Percentiles rank a stretch among this genome's conserved stretches.
Conservation (phyloP, 1,140 invertebrate species). For the Steinernema feltiae region DNA sequence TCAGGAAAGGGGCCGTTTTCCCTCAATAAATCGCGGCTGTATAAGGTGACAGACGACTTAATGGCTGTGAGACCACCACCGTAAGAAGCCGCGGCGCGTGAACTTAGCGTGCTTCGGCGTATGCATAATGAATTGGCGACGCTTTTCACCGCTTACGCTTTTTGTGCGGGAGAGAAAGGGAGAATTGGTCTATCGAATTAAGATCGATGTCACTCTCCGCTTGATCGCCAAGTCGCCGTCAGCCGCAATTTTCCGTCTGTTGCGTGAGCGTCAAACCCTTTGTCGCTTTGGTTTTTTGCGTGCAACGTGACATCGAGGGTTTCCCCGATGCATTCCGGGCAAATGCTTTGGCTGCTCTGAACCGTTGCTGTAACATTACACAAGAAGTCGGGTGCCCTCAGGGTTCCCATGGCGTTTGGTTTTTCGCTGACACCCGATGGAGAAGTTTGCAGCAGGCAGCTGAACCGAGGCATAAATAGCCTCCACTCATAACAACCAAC, state of each 20-base stretch:
- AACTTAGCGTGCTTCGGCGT: not conserved
- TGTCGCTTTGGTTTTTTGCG: not conserved
- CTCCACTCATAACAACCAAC: too few relatives aligned
- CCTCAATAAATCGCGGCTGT: not conserved
- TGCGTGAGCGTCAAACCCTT: not conserved
- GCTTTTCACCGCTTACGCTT: not conserved
- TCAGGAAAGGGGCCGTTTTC: too few relatives aligned
- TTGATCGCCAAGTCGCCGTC: too few relatives aligned
- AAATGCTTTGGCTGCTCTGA: not conserved
- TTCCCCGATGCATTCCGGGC: not conserved
- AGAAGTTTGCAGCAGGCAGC: too few relatives aligned
- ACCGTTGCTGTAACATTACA: conserved; percentile 6
- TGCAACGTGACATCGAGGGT: not conserved
- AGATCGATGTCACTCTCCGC: not conserved
- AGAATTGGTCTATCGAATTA: not conserved
- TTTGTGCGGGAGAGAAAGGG: not conserved
- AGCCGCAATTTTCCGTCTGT: too few relatives aligned
- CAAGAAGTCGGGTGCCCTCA: not conserved
- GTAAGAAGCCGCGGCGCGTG: too few relatives aligned
- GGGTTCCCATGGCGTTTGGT: not conserved
- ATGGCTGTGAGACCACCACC: not conserved
- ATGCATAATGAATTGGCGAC: conserved; percentile 2
- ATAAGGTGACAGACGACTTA: not conserved
- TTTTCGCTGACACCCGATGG: too few relatives aligned
- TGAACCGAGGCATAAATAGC: too few relatives aligned